These are phyloP conservation scores for Cerceris ruficornis DNA, from an alignment of 2,888 invertebrate genomes.

Conservation along the genomic window DNA sequence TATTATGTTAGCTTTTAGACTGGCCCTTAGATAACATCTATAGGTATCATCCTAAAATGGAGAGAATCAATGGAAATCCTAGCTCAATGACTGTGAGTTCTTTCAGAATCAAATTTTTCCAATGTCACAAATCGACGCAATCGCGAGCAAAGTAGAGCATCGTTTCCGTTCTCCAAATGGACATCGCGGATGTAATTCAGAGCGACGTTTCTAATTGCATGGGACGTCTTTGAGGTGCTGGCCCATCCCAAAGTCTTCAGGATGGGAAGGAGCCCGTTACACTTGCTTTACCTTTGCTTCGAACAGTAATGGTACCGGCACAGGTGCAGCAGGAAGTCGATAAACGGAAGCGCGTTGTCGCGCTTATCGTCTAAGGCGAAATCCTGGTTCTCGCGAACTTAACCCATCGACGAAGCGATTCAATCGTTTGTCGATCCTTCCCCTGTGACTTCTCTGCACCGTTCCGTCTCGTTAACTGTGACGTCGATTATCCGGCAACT, in stretches of 20 bases:
- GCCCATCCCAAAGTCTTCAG: conserved; percentile 60
- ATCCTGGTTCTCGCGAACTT: conserved; percentile 23
- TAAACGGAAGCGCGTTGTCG: conserved; percentile 30
- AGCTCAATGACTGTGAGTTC: neutral
- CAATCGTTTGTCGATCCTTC: too few relatives aligned
- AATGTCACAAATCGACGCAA: neutral
- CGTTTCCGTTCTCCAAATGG: conserved; percentile 31
- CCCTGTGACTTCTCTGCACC: too few relatives aligned
- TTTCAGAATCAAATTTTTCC: neutral
- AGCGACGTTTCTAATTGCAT: conserved; percentile 48
- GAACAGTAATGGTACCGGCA: conserved; percentile 50
- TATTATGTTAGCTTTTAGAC: too few relatives aligned
- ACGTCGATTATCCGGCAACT: too few relatives aligned
- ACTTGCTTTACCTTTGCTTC: conserved; percentile 61
- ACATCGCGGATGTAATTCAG: conserved; percentile 44
- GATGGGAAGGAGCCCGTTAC: conserved; percentile 66
- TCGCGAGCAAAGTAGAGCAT: conserved; percentile 26
- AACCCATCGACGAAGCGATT: neutral
- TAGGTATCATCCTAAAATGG: too few relatives aligned
- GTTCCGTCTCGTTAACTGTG: too few relatives aligned
- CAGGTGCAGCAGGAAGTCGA: conserved; percentile 78
- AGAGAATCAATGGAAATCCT: too few relatives aligned
- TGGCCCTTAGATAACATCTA: too few relatives aligned
- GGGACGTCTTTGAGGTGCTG: conserved; percentile 43
- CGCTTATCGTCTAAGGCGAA: conserved; percentile 21